phyloP scores from a whole-genome alignment of 2,113 vertebrate genomes.

The Leuciscus idus region DNA sequence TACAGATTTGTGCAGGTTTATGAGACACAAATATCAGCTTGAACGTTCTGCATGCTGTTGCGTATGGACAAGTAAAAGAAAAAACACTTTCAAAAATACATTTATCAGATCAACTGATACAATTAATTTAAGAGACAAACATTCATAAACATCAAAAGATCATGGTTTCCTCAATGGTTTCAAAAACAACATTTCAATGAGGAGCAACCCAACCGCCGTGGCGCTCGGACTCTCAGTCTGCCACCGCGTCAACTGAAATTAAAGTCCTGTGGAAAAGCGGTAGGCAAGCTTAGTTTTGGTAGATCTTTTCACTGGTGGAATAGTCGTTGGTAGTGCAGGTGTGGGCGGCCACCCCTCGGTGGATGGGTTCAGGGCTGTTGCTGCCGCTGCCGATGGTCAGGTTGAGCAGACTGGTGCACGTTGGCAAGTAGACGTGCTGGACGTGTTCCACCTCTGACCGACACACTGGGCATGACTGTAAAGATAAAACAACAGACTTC shows the following conservation, averaged over 20 bases:
- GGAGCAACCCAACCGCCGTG: background rate
- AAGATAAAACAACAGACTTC: background rate
- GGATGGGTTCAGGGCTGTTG: slow-evolving; percentile 66
- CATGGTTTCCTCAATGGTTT: slow-evolving; percentile 34
- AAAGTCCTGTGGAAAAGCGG: background rate
- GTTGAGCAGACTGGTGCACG: slow-evolving; percentile 94
- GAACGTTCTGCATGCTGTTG: slow-evolving; percentile 33
- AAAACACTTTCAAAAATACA: slow-evolving; percentile 29
- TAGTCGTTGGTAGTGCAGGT: slow-evolving; percentile 66
- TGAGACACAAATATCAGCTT: slow-evolving; percentile 40
- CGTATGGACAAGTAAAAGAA: background rate
- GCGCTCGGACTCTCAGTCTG: background rate
- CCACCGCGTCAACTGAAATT: background rate
- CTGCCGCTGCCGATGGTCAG: slow-evolving; percentile 77
- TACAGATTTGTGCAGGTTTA: slow-evolving; percentile 56
- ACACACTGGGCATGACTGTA: slow-evolving; percentile 91
- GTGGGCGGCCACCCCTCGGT: slow-evolving; percentile 63
- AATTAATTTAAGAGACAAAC: slow-evolving; percentile 68
- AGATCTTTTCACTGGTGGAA: slow-evolving; percentile 67
- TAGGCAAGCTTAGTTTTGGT: slow-evolving; percentile 62
- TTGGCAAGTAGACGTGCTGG: slow-evolving; percentile 95
- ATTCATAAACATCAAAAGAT: slow-evolving; percentile 58
- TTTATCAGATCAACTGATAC: slow-evolving; percentile 80
- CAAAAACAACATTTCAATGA: background rate
- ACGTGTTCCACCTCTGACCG: slow-evolving; percentile 90